These are phyloP conservation scores for Caenorhabditis brenneri DNA, from an alignment of 1,140 invertebrate species.

Conservation along the genomic window DNA sequence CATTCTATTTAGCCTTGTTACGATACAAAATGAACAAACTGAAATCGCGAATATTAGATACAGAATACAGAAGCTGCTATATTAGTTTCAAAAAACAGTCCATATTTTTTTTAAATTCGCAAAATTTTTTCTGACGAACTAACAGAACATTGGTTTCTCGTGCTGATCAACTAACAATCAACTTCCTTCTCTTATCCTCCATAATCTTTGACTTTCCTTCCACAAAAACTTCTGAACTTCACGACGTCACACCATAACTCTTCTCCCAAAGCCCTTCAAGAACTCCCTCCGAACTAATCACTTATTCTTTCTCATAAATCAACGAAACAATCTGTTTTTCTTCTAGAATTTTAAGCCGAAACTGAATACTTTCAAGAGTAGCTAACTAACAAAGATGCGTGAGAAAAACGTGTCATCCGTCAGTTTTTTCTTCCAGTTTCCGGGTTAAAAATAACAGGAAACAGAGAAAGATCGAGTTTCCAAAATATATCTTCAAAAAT, in stretches of 20 bases:
- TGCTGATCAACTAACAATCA: too few species aligned
- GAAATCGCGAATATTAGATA: too few species aligned
- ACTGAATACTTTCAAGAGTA: not conserved
- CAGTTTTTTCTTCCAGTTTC: not conserved
- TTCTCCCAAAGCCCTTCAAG: not conserved
- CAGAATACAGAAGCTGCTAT: too few species aligned
- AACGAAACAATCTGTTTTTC: not conserved
- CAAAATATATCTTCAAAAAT: not conserved
- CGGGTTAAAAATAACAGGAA: not conserved
- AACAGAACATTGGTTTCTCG: too few species aligned
- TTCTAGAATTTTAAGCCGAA: not conserved
- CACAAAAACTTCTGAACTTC: not conserved
- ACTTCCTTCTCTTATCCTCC: too few species aligned
- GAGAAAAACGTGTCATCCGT: not conserved
- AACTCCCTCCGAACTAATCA: not conserved
- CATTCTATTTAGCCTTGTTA: too few species aligned
- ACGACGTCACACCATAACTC: not conserved
- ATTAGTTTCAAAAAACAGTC: too few species aligned
- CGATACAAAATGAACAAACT: too few species aligned
- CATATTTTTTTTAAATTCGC: too few species aligned
- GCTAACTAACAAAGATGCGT: conserved; percentile 12
- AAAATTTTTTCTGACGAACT: too few species aligned
- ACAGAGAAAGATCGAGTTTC: not conserved
- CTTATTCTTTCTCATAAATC: not conserved
- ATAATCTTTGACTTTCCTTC: too few species aligned